A percentile compares a stretch with the other conserved stretches of the same genome.
Evolutionary conservation across 1,140 invertebrate species (phyloP).

Genomic region (Drosophila ohnishii): DNA sequence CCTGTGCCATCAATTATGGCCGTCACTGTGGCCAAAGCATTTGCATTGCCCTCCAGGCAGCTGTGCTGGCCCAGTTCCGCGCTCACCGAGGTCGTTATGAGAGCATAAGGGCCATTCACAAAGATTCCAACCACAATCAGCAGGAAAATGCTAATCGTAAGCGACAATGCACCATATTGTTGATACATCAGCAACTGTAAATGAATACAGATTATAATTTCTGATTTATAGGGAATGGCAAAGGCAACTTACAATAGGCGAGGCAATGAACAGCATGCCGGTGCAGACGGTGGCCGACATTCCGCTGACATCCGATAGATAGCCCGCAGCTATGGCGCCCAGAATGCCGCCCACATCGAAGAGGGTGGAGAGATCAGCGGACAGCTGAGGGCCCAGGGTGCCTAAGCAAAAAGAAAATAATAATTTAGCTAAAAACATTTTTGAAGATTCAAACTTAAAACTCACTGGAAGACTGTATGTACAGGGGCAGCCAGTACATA

Average conservation of each 20-base stretch:
- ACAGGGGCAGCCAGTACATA: constrained; percentile 97
- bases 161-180: constrained; percentile 86
- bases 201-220: constrained; percentile 19
- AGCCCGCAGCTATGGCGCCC: constrained; percentile 94
- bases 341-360: constrained; percentile 96
- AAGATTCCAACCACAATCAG: constrained; percentile 91
- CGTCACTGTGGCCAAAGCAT: constrained; percentile 96
- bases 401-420: constrained; percentile 84
- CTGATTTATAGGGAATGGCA: not conserved
- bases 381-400: constrained; percentile 87
- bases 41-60: constrained; percentile 91
- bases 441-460: constrained; percentile 29
- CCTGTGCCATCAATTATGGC: constrained; percentile 98
- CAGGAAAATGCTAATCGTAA: constrained; percentile 87
- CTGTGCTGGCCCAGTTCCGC: constrained; percentile 95
- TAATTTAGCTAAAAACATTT: not conserved
- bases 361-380: constrained; percentile 93
- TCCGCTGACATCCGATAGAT: constrained; percentile 91
- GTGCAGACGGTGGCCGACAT: constrained; percentile 94
- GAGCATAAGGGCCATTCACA: constrained; percentile 97
- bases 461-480: constrained; percentile 93
- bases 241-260: constrained; percentile 89
- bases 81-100: constrained; percentile 98
- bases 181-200: constrained; percentile 91
- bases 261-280: constrained; percentile 90